Evolutionary conservation across 1,140 invertebrate species (phyloP), one percentile per base, ranked within the genome.

Genomic region (Drepana arcuata): DNA sequence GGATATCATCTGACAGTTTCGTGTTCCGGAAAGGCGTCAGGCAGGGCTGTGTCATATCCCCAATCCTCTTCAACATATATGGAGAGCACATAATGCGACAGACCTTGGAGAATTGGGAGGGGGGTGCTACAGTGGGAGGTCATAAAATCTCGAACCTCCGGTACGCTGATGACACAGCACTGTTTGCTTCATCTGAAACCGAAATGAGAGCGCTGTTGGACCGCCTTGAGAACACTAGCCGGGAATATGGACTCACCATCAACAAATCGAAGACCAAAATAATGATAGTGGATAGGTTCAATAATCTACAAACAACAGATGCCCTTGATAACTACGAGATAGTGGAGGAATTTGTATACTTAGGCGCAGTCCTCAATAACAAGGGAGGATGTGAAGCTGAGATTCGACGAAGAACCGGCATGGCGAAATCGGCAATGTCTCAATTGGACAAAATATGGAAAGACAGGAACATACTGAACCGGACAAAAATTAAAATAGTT

Each of bases 21-120:
- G 14, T 14, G 2, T 31, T 34, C 1, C 10, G 39, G 10, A 48
- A 41, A 36, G 45, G 50, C 5, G 25, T 53, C 1, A 14, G 50
- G 7, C 44, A 44, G 38, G 50, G 45, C 1, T 53, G 35, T 14
- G 27, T 43, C 0, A 11, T 41, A 2, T 44, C 47, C 11, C 37
- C 33, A 7, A 28, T 31, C 4, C 33, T 44, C 6, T 49, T 49
- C 9, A 49, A 49, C 40, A 49, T 33, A 3, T 49, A 49, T 16
- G 46, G 40, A 23, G 46, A 42, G 27, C 40, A 43, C 21, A 40
- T 49, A 3, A 41, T 42, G 24, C 27, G 46, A 6, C 11, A 28
- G n/a, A 23, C 31, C 7, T 11, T 23, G 5, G 39, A 48, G 16
- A 16, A 37, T 14, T 48, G 44, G 44, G 34, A 41, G 3, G 33